These are phyloP conservation scores for Syngnathus rostellatus DNA, from an alignment of 2,797 vertebrate genomes.

Conservation along the genomic window DNA sequence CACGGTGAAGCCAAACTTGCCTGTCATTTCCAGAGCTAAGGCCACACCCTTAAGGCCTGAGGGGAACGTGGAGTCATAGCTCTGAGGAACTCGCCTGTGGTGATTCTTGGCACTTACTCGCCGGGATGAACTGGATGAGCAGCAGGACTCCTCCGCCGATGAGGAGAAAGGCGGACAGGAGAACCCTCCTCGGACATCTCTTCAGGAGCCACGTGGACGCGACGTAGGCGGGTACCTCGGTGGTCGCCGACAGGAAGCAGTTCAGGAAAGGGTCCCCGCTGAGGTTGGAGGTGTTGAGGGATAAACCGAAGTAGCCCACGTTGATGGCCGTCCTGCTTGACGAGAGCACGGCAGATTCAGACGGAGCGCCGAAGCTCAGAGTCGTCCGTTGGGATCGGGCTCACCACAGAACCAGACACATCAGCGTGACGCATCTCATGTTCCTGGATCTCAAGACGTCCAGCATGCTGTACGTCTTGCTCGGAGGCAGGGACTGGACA, in stretches of 20 bases:
- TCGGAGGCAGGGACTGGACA: slow-evolving; percentile 13
- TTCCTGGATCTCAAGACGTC: slow-evolving; percentile 80
- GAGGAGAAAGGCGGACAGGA: slow-evolving; percentile 74
- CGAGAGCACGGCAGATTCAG: too few relatives aligned
- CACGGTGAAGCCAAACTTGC: slow-evolving; percentile 89
- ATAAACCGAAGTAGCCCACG: slow-evolving; percentile 87
- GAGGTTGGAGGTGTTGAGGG: slow-evolving; percentile 87
- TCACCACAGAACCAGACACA: slow-evolving; percentile 86
- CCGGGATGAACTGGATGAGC: slow-evolving; percentile 82
- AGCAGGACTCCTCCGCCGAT: slow-evolving; percentile 84
- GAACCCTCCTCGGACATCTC: slow-evolving; percentile 69
- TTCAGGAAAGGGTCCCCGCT: slow-evolving; percentile 83
- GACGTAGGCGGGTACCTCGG: slow-evolving; percentile 81
- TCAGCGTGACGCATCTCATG: slow-evolving; percentile 78
- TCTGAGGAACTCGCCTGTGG: too few relatives aligned
- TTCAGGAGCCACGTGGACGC: slow-evolving; percentile 77
- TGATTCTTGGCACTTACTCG: slow-evolving; percentile 56
- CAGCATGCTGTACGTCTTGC: slow-evolving; percentile 68
- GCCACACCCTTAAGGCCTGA: slow-evolving; percentile 57
- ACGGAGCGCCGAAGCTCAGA: too few relatives aligned
- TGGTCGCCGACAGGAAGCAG: slow-evolving; percentile 78
- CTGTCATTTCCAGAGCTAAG: slow-evolving; percentile 78
- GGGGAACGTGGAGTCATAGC: not conserved
- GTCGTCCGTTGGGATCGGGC: slow-evolving; percentile 20
- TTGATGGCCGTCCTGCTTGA: slow-evolving; percentile 82